Evolutionary conservation across 2,888 invertebrate species (phyloP).

Genomic region (Aphodius granarius): DNA sequence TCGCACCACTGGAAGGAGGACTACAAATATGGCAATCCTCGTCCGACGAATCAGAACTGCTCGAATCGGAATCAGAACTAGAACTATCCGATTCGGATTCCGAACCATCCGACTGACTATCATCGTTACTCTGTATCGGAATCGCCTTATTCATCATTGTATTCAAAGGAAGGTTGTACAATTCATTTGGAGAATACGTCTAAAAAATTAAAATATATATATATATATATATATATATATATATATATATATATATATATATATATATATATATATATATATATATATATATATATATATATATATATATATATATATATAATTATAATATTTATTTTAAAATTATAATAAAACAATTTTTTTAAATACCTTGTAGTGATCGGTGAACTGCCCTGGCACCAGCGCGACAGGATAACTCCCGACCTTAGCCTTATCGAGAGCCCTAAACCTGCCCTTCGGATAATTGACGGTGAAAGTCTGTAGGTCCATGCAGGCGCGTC

Average conservation of each 20-base stretch:
- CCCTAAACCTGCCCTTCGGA: constrained; percentile 59
- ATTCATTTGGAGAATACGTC: constrained; percentile 76
- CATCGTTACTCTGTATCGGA: constrained; percentile 55
- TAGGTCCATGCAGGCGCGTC: constrained; percentile 86
- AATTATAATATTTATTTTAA: not conserved
- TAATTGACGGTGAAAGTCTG: constrained; percentile 88
- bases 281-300: too few species aligned
- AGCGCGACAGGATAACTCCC: constrained; percentile 88
- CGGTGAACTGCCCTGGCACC: constrained; percentile 95
- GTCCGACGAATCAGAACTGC: constrained; percentile 40
- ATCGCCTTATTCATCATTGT: constrained; percentile 76
- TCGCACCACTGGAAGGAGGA: constrained; percentile 17
- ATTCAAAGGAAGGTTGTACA: constrained; percentile 91
- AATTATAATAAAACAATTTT: not conserved
- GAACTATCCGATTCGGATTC: constrained; percentile 57
- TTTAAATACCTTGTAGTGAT: constrained; percentile 67
- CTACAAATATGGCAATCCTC: constrained; percentile 25
- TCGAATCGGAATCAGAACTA: constrained; percentile 52
- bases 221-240: too few species aligned
- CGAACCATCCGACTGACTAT: constrained; percentile 58
- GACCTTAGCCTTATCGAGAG: constrained; percentile 57
- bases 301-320: too few species aligned
- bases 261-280: too few species aligned
- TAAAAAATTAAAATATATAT: constrained; percentile 35
- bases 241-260: too few species aligned